Base-by-base conservation (phyloP, 2,888 invertebrate genomes). In the Adelognathus sp. region DNA sequence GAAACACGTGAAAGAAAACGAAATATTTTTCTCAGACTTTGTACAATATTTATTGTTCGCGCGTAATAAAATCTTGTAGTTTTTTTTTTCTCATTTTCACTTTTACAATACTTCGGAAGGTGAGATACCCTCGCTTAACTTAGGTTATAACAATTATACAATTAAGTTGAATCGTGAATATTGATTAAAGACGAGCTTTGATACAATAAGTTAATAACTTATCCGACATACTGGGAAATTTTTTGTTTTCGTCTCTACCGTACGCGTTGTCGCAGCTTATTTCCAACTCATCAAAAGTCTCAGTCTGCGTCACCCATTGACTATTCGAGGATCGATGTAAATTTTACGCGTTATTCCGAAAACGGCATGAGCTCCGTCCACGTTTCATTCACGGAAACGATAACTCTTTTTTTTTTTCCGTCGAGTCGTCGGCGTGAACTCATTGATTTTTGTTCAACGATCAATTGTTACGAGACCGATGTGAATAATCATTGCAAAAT, bases 61-160 rank as follows among this genome's bases (percentile, higher is more conserved):
- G 81, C 76, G 85, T 87, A 86, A 87, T 86, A 88, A 87, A 87
- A 85, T 86, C 81, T 79, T 83, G n/a, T n/a, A n/a, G n/a, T 46
- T 79, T 64, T 67, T 74, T 77, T 76, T 58, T 79, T 82, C 79
- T 82, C 75, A 83, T 86, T 87, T 84, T 82, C 79, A 83, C 75
- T 83, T 86, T 87, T 84, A 88, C 87, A 88, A 86, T 88, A 87
- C 83, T 86, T 84, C 33, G 66, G 80, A 83, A 83, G 79, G 82
- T 76, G 54, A 71, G 52, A 58, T 69, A 63, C 80, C 71, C 80
- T 72, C 76, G 76, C 63, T 81, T 82, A 85, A 83, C 82, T 88
- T 86, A 86, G 63, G 75, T 76, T 76, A 82, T 83, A 86, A 87
- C 83, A 86, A 83, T 71, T 81, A 58, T 79, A 82, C 63, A 56